phyloP scores from a whole-genome alignment of 2,888 invertebrate species.

The Alentia gelatinosa region DNA sequence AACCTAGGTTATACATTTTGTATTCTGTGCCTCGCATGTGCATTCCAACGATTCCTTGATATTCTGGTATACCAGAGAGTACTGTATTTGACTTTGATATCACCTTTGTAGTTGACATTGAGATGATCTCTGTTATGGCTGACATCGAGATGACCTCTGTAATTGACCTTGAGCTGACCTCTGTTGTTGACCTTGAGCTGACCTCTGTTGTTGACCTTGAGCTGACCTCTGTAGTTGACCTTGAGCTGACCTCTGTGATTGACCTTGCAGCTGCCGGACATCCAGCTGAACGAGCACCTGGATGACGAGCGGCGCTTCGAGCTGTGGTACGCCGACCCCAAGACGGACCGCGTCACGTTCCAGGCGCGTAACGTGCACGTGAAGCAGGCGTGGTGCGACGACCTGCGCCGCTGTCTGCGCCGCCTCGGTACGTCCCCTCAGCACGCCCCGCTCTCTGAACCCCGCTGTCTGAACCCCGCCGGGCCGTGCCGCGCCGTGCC shows the following conservation, averaged over 20 bases:
- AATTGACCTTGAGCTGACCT: not conserved
- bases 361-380: constrained; percentile 72
- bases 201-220: not conserved
- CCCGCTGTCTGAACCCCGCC: no score
- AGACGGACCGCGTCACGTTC: constrained; percentile 68
- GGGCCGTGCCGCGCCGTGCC: no score
- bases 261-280: constrained; percentile 76
- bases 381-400: constrained; percentile 80
- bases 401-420: constrained; percentile 78
- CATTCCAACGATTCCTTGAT: no score
- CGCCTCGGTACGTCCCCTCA: constrained; percentile 71
- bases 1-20: no score
- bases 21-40: no score
- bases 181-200: not conserved
- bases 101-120: not conserved
- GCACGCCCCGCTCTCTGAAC: no score
- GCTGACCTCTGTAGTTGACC: not conserved
- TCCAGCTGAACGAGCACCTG: constrained; percentile 76
- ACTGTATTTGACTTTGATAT: not conserved
- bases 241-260: not conserved
- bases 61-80: no score
- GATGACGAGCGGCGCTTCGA: constrained; percentile 76
- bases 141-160: not conserved
- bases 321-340: constrained; percentile 68
- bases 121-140: not conserved